Base-by-base conservation (phyloP, 2,888 invertebrate genomes). In the Oconnorella tubifera region DNA sequence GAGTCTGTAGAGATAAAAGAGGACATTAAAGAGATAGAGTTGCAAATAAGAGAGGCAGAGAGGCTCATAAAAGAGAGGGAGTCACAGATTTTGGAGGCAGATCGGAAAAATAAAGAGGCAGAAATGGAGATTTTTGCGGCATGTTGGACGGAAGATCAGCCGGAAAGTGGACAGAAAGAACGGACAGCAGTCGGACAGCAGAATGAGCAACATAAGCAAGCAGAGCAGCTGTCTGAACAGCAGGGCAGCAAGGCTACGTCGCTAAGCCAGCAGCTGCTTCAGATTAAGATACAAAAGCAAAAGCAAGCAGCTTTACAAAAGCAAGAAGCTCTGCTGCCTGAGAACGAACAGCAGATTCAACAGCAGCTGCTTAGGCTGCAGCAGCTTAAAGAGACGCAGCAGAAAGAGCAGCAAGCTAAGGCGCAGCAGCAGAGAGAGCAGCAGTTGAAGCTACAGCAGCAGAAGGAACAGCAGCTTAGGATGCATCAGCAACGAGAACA, bases 341-440 rank as follows among this genome's bases (percentile, higher is more conserved):
- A 19, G 14, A 51, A 51, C 14, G 53, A 51, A 6, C 53, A 19
- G 53, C 53, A 51, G 53, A 10, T 19, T 10, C 53, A 51, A 27
- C 14, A 51, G 25, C 53, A 51, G 25, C 14, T 19, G 25, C 10
- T 6, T 19, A 10, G 53, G 6, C 53, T 19, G 53, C 53, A 51
- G 53, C 53, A 19, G 53, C 25, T 51, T 19, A 51, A 23, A 25
- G 53, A 51, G 53, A 10, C 14, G 53, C 10, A 51, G 53, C 14
- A 51, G 25, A 19, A 25, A 10, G 53, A 51, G 25, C 53, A 51
- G 53, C 10, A 51, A 25, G 23, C 14, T 6, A 23, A 25, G 25
- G 23, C 25, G 53, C 53, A 51, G 53, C 53, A 51, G 6, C 53
- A 51, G 25, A 19, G 53, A 10, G 53, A 51, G 53, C 53, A 25